Percentiles rank a stretch among this genome's conserved stretches.
Conservation (phyloP, 2,113 vertebrate species). For the Ariopsis seemanni region DNA sequence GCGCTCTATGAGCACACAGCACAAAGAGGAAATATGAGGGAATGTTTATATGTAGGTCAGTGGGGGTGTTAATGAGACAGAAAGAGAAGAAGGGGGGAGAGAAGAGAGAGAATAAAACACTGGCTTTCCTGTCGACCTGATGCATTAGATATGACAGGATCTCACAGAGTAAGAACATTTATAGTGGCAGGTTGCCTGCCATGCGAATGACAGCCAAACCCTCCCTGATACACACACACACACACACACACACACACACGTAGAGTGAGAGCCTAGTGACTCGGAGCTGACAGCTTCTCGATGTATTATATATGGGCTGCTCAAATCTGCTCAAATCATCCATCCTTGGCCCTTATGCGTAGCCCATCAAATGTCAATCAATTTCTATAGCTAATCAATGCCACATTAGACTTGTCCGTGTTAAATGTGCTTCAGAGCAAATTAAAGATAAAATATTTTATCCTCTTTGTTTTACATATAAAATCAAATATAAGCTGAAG, state of each 20-base stretch:
- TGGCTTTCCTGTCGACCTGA: conserved; percentile 56
- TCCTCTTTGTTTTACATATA: background rate
- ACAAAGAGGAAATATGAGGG: conserved; percentile 46
- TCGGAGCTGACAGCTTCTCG: conserved; percentile 40
- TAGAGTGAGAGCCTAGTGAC: conserved; percentile 28
- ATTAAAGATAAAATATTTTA: background rate
- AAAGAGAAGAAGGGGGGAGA: conserved; percentile 22
- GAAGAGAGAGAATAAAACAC: conserved; percentile 23
- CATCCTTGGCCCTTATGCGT: conserved; percentile 16
- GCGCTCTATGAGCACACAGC: conserved; percentile 37
- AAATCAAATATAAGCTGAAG: background rate
- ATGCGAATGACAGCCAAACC: conserved; percentile 48
- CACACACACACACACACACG: conserved; percentile 11
- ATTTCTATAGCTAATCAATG: conserved; percentile 23
- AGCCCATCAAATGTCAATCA: conserved; percentile 30
- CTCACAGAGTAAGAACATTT: conserved; percentile 62
- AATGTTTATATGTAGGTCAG: conserved; percentile 70
- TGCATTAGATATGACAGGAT: conserved; percentile 72
- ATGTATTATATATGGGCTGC: conserved; percentile 49
- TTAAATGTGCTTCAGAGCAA: conserved; percentile 1
- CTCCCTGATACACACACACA: conserved; percentile 36
- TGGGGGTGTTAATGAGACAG: conserved; percentile 74
- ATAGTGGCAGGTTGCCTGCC: conserved; percentile 63
- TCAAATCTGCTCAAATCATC: conserved; percentile 37
- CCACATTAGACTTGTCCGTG: conserved; percentile 7